Base-by-base conservation (phyloP, 2,888 invertebrate species). In the Blomia tropicalis region DNA sequence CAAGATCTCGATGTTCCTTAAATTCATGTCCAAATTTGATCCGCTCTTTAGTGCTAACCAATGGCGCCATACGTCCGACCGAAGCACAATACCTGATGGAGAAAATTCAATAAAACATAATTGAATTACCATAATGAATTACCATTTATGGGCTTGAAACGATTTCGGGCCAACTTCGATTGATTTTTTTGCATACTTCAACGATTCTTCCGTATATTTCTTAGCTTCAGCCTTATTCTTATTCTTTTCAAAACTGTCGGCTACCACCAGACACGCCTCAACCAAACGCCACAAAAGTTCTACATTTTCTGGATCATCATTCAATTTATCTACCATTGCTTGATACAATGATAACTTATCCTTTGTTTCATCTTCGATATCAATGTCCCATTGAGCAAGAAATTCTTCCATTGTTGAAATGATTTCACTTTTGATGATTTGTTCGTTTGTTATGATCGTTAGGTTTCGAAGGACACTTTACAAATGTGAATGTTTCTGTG, bases 1-100 rank as follows among this genome's bases (percentile, higher is more conserved):
- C 83, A 67, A 74, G 76, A 69, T 81, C 80, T 44, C 83, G 78
- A 70, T 84, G 83, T 64, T 80, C 75, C 72, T 75, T 66, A 23
- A 63, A 63, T 30, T 62, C 58, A 29, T 62, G 62, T 30, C 62
- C 62, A 22, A 17, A 58, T 51, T 62, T 31, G 2, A 62, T 62
- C 5, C 62, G 62, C 25, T 58, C 62, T 51, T 58, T 62, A 1
- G 62, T 62, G 14, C 58, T 36, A 17, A 58, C 44, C 23, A 58
- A 44, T 4, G 62, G 62, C 19, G 62, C 58, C 31, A 62, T 58
- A 19, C 62, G 30, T 4, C 62, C 62, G 19, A 62, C 56, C 2
- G 56, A 14, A 30, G 56, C 56, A 36, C 56, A 56, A 31, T 56
- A 56, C 56, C 56, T 56, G 2, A 14, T 14, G 4, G 25, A 31